Base-by-base conservation (phyloP, 2,797 vertebrate genomes). In the Danionella dracula region DNA sequence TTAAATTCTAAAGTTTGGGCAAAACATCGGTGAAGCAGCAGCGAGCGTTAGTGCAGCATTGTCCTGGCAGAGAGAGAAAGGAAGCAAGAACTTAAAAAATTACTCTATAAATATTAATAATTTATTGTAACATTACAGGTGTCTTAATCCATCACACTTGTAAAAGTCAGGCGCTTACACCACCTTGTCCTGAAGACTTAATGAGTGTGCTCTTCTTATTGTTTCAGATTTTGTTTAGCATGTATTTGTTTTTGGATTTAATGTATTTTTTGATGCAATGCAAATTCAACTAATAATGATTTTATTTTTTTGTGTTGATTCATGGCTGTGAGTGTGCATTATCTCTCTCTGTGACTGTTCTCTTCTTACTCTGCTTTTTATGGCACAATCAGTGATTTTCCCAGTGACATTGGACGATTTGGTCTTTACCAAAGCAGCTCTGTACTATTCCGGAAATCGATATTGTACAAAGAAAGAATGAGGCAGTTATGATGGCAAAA, bases 21-120 rank as follows among this genome's bases (percentile, higher is more conserved):
- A 68, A 84, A 82, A 84, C 80, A 84, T 85, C 83, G 83, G 74
- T 66, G 72, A 68, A 68, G 78, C 81, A 83, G 17, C 19, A 44
- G 51, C 41, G 57, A 38, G 51, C 23, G 81, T 83, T 82, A 83
- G 81, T 78, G 71, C 48, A 12, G 74, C 70, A 51, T 76, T 75
- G 79, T 70, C 31, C 37, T 31, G 34, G 49, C 8, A 32, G 44
- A 12, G 13, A 15, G 21, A 35, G 23, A 3, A 27, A 27, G 6
- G 23, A 3, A 27, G 6, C 23, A 3, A 27, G 23, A 6, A 27
- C 23, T 6, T 6, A 3, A 6, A 27, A 27, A 3, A 27, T 27
- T 6, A 27, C 6, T 27, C 23, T 3, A 6, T 6, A 27, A 27
- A 27, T 6, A 3, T 27, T 6, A 27, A 6, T 27, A 27, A 27